These are phyloP conservation scores for Acropternis orthonyx DNA, from an alignment of 2,797 vertebrate species.

Conservation along the genomic window DNA sequence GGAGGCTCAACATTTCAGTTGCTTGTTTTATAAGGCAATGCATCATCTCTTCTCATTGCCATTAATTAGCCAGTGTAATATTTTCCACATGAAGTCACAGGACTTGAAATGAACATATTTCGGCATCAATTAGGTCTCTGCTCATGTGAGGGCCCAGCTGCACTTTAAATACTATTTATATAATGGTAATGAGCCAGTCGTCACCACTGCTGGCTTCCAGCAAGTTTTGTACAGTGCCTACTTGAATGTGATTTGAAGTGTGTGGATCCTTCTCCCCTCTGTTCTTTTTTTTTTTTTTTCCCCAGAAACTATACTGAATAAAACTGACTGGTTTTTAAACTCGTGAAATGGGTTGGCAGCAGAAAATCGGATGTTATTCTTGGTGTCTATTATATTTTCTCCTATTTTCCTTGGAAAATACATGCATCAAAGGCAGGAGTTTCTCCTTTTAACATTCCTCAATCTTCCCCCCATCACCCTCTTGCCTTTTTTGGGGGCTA, in stretches of 20 bases:
- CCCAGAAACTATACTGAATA: constrained; percentile 64
- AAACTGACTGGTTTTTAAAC: constrained; percentile 54
- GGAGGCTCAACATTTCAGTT: constrained; percentile 45
- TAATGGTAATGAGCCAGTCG: constrained; percentile 62
- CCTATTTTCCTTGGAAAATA: constrained; percentile 69
- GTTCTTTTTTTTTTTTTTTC: neutral
- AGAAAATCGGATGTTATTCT: constrained; percentile 72
- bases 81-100: constrained; percentile 74
- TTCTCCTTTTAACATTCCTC: constrained; percentile 34
- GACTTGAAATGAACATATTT: constrained; percentile 70
- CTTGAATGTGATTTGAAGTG: constrained; percentile 64
- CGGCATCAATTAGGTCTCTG: constrained; percentile 66
- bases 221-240: constrained; percentile 47
- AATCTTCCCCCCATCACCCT: neutral
- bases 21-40: constrained; percentile 66
- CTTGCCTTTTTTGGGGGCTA: neutral
- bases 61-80: constrained; percentile 70
- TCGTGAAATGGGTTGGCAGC: constrained; percentile 60
- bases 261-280: neutral
- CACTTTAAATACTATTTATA: constrained; percentile 60
- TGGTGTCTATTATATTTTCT: constrained; percentile 53
- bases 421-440: constrained; percentile 6
- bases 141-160: constrained; percentile 72
- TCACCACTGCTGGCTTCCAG: constrained; percentile 48
- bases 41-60: constrained; percentile 66